These are phyloP conservation scores for Diaperis boleti DNA, from an alignment of 2,888 invertebrate species.

Conservation along the genomic window DNA sequence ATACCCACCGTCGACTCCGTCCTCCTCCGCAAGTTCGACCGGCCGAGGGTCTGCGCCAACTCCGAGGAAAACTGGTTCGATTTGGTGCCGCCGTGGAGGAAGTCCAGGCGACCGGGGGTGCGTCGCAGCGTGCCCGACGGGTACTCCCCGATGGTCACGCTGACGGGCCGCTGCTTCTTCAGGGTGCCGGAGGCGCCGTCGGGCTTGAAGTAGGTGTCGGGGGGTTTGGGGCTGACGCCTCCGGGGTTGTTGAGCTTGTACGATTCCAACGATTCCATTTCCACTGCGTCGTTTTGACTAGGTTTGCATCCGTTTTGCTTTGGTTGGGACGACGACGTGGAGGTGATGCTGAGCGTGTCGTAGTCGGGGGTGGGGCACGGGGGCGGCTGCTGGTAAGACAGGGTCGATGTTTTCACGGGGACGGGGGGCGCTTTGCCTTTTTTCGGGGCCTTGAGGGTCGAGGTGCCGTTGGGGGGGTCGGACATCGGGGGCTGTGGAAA, in stretches of 20 bases:
- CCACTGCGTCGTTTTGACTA: conserved; percentile 67
- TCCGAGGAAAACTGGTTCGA: conserved; percentile 79
- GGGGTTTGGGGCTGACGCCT: conserved; percentile 74
- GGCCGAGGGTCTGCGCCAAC: conserved; percentile 79
- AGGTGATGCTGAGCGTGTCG: conserved; percentile 66
- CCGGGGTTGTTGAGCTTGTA: conserved; percentile 76
- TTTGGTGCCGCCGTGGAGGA: conserved; percentile 66
- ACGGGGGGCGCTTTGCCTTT: conserved; percentile 63
- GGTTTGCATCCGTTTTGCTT: conserved; percentile 46
- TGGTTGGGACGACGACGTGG: conserved; percentile 55
- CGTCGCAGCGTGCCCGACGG: conserved; percentile 70
- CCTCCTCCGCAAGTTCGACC: conserved; percentile 81
- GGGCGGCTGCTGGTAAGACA: conserved; percentile 63
- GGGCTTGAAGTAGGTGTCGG: conserved; percentile 75
- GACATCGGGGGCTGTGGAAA: conserved; percentile 17
- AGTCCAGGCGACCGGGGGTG: conserved; percentile 80
- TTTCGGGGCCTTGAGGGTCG: conserved; percentile 53
- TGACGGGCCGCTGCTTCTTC: conserved; percentile 74
- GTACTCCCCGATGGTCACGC: conserved; percentile 80
- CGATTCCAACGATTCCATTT: conserved; percentile 82
- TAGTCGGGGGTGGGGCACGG: conserved; percentile 70
- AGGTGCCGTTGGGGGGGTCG: conserved; percentile 20
- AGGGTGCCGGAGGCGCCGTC: conserved; percentile 59
- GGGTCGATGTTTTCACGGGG: conserved; percentile 62
- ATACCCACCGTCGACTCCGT: conserved; percentile 75